Percentiles rank a stretch among this genome's conserved stretches.
Evolutionary conservation across 2,797 vertebrate species (phyloP).

Genomic region (Chloroceryle amazona): DNA sequence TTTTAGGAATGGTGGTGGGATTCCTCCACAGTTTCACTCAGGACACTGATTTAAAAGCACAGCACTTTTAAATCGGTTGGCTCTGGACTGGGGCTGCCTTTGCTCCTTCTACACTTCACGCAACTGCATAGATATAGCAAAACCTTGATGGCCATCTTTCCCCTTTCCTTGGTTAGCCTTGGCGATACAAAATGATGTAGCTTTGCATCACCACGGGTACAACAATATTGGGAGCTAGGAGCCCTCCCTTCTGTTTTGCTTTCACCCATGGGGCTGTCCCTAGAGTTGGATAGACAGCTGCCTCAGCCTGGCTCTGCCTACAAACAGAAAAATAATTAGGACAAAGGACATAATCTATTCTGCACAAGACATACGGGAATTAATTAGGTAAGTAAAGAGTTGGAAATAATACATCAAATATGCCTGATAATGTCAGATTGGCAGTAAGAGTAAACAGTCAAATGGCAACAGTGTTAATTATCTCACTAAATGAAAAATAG

Average conservation of each 20-base stretch:
- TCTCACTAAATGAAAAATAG: slow-evolving; percentile 22
- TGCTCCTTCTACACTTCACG: not conserved
- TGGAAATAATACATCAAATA: slow-evolving; percentile 58
- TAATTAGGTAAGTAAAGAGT: slow-evolving; percentile 48
- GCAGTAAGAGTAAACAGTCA: slow-evolving; percentile 64
- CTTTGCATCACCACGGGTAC: not conserved
- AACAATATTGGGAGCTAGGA: not conserved
- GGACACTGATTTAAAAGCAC: not conserved
- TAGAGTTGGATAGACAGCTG: not conserved
- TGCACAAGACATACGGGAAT: slow-evolving; percentile 21
- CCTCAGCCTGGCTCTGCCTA: not conserved
- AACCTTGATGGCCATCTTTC: not conserved
- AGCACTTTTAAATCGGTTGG: not conserved
- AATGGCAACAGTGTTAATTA: not conserved
- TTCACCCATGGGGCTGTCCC: not conserved
- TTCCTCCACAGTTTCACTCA: not conserved
- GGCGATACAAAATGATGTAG: not conserved
- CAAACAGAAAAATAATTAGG: not conserved
- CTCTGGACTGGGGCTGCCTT: not conserved
- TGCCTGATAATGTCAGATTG: slow-evolving; percentile 65
- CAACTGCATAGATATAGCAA: not conserved
- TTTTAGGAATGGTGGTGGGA: not conserved
- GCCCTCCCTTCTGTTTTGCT: not conserved
- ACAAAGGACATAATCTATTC: not conserved
- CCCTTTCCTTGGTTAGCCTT: not conserved